phyloP scores from a whole-genome alignment of 2,888 invertebrate species.

The Agapostemon virescens region DNA sequence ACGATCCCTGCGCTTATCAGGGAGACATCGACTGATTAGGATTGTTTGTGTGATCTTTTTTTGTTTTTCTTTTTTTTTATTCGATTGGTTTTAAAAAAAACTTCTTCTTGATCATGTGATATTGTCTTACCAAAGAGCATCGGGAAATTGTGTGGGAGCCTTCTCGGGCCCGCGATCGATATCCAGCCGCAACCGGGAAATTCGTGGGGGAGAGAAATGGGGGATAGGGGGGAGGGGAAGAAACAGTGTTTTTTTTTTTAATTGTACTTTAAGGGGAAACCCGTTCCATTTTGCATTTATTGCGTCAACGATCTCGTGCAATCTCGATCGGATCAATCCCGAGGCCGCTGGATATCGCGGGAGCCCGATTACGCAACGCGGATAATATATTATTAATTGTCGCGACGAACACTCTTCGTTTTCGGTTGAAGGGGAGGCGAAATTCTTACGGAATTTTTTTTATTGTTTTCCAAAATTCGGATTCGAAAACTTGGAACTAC shows the following conservation, averaged over 20 bases:
- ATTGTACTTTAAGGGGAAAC: slow-evolving; percentile 2
- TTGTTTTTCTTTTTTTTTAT: slow-evolving; percentile 63
- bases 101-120: slow-evolving; percentile 79
- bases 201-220: not conserved
- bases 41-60: slow-evolving; percentile 61
- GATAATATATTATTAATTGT: slow-evolving; percentile 63
- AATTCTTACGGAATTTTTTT: slow-evolving; percentile 39
- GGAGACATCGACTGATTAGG: slow-evolving; percentile 78
- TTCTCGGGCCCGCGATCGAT: slow-evolving; percentile 64
- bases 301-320: slow-evolving; percentile 43
- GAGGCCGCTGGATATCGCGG: slow-evolving; percentile 35
- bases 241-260: not conserved
- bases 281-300: slow-evolving; percentile 27
- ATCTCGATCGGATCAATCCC: slow-evolving; percentile 18
- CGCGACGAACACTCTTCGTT: slow-evolving; percentile 65
- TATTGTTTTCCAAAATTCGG: slow-evolving; percentile 57
- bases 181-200: slow-evolving; percentile 12
- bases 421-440: slow-evolving; percentile 57
- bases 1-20: slow-evolving; percentile 64
- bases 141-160: slow-evolving; percentile 74
- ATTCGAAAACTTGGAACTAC: slow-evolving; percentile 64
- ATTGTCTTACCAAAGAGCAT: slow-evolving; percentile 80
- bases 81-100: slow-evolving; percentile 75
- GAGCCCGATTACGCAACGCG: slow-evolving; percentile 65
- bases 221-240: not conserved